Base-by-base conservation (phyloP, 2,888 invertebrate genomes). In the Nemotelus nigrinus region DNA sequence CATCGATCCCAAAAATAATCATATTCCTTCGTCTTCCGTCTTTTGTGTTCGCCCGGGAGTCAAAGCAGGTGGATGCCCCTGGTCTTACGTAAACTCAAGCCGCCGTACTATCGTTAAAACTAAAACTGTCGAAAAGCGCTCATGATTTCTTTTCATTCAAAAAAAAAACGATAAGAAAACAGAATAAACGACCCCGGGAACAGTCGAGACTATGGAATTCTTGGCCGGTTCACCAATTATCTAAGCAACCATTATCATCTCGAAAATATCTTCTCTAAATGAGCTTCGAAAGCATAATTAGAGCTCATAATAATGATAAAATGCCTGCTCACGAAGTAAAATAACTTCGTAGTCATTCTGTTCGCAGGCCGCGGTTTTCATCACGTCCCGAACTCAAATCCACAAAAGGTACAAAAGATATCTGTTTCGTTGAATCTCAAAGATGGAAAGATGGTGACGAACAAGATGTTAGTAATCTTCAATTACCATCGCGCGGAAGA, bases 221-320 rank as follows among this genome's bases (percentile, higher is more conserved):
- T 63, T 63, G 63, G 63, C 8, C 63, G 8, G 43, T 39, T 63
- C 63, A 63, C 43, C 63, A 60, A 25, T 39, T 60, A 60, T 60
- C 67, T 39, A 53, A 53, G 70, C 53, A 43, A 55, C 70, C 55
- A 70, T 70, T 70, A 70, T 74, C 74, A 74, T 74, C 48, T 63
- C 47, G 45, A 43, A 58, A 72, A 74, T 60, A 74, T 74, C 74
- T 60, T 43, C 50, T 48, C 74, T 48, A 74, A 74, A 74, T 74
- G 60, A 74, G 60, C 60, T 41, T 48, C 47, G 41, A 74, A 74
- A 74, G 74, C 60, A 74, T 74, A 74, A 74, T 74, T 74, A 74
- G 74, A 74, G 74, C 74, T 74, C 74, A 60, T 74, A 74, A 74
- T 74, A 60, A 74, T 74, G 60, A 60, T 74, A 74, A 74, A 74